These are phyloP conservation scores for Clarias batrachus DNA, from an alignment of 2,113 vertebrate species.

Conservation along the genomic window DNA sequence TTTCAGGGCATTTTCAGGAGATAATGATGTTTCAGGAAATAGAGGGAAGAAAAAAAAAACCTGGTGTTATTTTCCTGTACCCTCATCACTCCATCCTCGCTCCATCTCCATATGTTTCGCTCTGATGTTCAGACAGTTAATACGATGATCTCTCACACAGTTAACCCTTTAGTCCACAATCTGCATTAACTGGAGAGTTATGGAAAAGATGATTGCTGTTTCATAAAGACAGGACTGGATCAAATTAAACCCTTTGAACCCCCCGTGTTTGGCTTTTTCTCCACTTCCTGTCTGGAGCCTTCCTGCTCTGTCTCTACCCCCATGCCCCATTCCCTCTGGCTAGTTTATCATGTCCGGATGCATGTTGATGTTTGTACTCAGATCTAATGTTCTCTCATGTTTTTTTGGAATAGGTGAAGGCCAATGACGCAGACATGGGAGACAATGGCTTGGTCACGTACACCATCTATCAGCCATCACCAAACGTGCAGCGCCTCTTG, in stretches of 20 bases:
- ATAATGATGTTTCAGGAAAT: background rate
- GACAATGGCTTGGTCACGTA: conserved; percentile 91
- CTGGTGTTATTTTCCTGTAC: background rate
- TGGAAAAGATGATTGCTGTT: background rate
- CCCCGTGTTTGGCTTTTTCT: background rate
- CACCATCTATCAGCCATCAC: conserved; percentile 84
- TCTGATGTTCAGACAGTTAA: background rate
- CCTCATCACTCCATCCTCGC: background rate
- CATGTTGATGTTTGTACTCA: background rate
- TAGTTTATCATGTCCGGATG: background rate
- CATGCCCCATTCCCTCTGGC: background rate
- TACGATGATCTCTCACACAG: background rate
- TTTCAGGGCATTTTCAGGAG: background rate
- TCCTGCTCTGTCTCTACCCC: background rate
- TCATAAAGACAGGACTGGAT: background rate
- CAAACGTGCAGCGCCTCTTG: conserved; percentile 85
- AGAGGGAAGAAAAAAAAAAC: background rate
- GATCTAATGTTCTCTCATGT: conserved; percentile 28
- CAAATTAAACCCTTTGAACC: background rate
- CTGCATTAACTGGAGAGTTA: background rate
- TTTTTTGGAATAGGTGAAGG: conserved; percentile 78
- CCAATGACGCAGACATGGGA: conserved; percentile 89
- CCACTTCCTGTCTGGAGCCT: background rate
- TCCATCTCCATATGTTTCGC: background rate
- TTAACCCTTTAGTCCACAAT: background rate